Evolutionary conservation across 2,888 invertebrate species (phyloP).

Genomic region (Tryphoninae sp.): DNA sequence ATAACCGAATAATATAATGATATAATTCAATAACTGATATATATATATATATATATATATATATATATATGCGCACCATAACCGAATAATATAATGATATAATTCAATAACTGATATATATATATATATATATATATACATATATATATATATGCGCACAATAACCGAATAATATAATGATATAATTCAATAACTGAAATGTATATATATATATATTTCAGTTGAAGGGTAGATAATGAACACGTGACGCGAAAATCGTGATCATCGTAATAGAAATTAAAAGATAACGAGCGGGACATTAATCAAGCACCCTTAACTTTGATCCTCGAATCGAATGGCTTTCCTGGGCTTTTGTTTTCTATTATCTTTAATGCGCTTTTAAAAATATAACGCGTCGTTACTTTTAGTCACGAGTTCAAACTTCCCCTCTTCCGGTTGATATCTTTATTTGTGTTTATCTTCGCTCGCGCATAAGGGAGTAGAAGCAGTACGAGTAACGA

Average conservation of each 20-base stretch:
- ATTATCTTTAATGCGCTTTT: conserved; percentile 1
- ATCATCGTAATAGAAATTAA: conserved; percentile 6
- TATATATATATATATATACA: too few relatives aligned
- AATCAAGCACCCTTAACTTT: conserved; percentile 39
- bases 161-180: too few relatives aligned
- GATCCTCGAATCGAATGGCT: background rate
- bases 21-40: too few relatives aligned
- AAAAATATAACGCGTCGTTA: conserved; percentile 18
- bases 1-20: too few relatives aligned
- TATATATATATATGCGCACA: too few relatives aligned
- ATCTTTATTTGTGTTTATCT: conserved; percentile 10
- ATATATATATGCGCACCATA: too few relatives aligned
- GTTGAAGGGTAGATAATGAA: conserved; percentile 10
- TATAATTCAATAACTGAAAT: too few relatives aligned
- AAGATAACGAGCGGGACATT: conserved; percentile 9
- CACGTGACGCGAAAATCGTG: conserved; percentile 17
- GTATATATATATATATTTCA: background rate
- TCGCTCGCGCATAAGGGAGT: background rate
- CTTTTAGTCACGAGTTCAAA: conserved; percentile 13
- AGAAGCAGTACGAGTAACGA: background rate
- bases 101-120: too few relatives aligned
- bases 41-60: too few relatives aligned
- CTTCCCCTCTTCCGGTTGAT: background rate
- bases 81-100: too few relatives aligned
- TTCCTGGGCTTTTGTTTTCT: background rate